Evolutionary conservation across 2,113 vertebrate genomes (phyloP), one percentile per base, ranked within the genome.

Genomic region (Menidia beryllina): DNA sequence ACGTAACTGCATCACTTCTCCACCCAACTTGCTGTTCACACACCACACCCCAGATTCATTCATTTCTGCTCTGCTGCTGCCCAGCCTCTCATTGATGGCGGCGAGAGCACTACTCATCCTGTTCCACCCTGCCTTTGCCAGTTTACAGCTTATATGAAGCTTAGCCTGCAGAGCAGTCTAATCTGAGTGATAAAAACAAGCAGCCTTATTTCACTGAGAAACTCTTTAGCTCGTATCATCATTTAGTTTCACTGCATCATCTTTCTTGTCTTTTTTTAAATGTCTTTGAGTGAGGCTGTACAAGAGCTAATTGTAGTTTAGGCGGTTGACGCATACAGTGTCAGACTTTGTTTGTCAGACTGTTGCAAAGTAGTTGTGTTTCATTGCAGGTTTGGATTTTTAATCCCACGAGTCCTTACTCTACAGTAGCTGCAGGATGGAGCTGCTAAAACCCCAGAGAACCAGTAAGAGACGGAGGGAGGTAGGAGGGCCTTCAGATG

Each of bases 21-120:
- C 81, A 84, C 76, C 86, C 81, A 85, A 71, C 75, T 81, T 27
- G 74, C 84, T 79, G 82, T 75, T 50, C 59, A 67, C 73, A 72
- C 62, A 50, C 86, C 86, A 86, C 90, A 88, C 87, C 90, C 87
- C 81, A 69, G 54, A 85, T 78, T 88, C 90, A 91, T 90, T 92
- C 88, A 92, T 86, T 76, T 59, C 75, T 38, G 41, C 73, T 76
- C 66, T 64, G 72, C 81, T 69, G 71, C 69, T 75, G 80, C 75
- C 73, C 86, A 65, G 78, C 85, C 86, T 86, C 75, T 69, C 86
- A 89, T 88, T 88, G 89, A 92, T 82, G 79, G 76, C 3, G 4
- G 64, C 8, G 80, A 69, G 75, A 69, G 75, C 48, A 52, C 54
- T 52, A 63, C 72, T 81, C 67, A 71, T 67, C 62, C 56, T 34